Evolutionary conservation across 2,797 vertebrate genomes (phyloP).

Genomic region (Naso thynnoides): DNA sequence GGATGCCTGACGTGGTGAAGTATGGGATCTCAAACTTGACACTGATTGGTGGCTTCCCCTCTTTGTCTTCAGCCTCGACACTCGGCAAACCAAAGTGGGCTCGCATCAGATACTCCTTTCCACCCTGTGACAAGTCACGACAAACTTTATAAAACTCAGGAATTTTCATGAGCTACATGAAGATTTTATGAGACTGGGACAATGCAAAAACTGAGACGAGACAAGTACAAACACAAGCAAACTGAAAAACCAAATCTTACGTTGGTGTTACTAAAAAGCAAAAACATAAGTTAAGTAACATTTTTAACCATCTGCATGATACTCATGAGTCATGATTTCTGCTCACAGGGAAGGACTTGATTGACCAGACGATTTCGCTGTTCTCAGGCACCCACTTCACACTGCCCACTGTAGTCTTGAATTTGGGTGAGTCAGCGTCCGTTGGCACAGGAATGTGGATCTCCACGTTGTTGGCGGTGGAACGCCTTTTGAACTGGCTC

Average conservation of each 20-base stretch:
- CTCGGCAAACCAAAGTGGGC: slow-evolving; percentile 98
- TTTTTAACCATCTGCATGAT: slow-evolving; percentile 15
- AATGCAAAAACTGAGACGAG: neutral
- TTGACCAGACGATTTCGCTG: slow-evolving; percentile 98
- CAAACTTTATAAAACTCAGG: slow-evolving; percentile 60
- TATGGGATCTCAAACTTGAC: slow-evolving; percentile 99
- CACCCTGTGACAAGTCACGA: slow-evolving; percentile 85
- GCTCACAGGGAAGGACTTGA: slow-evolving; percentile 98
- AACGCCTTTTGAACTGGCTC: slow-evolving; percentile 97
- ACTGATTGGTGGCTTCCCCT: slow-evolving; percentile 98
- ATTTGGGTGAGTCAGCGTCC: slow-evolving; percentile 97
- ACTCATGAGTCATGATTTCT: slow-evolving; percentile 48
- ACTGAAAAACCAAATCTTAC: neutral
- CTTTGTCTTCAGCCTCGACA: slow-evolving; percentile 98
- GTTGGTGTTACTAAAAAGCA: neutral
- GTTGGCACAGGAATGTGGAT: slow-evolving; percentile 99
- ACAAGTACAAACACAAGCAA: neutral
- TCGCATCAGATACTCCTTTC: slow-evolving; percentile 98
- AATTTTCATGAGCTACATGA: neutral
- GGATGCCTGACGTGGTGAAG: slow-evolving; percentile 99
- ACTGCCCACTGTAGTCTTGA: slow-evolving; percentile 98
- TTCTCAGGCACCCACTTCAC: slow-evolving; percentile 99
- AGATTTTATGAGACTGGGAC: neutral
- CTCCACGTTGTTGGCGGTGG: slow-evolving; percentile 98
- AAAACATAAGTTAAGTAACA: neutral